phyloP scores from a whole-genome alignment of 2,797 vertebrate species.

The Gallinago solitaria region DNA sequence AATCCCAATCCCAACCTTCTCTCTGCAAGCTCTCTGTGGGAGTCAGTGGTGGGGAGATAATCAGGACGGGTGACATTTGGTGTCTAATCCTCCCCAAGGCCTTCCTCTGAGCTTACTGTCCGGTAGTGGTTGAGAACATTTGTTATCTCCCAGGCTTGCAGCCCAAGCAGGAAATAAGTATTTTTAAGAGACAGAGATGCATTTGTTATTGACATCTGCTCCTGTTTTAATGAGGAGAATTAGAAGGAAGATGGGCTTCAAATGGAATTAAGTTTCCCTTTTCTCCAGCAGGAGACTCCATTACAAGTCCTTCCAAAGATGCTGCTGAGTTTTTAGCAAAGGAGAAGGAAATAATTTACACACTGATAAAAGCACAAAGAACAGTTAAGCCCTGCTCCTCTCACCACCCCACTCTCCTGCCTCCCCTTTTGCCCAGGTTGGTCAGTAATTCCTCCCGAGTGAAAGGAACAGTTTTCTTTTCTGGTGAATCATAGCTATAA shows the following conservation, averaged over 20 bases:
- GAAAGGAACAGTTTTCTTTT: slow-evolving; percentile 7
- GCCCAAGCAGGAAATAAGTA: slow-evolving; percentile 21
- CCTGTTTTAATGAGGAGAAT: slow-evolving; percentile 43
- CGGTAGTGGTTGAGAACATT: background rate
- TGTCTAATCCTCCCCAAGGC: background rate
- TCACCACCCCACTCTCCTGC: background rate
- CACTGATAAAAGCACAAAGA: background rate
- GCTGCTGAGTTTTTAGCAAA: background rate
- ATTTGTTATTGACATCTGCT: slow-evolving; percentile 40
- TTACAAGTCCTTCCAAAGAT: background rate
- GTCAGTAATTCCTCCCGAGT: background rate
- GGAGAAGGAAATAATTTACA: background rate
- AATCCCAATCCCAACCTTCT: background rate
- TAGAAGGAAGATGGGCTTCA: background rate
- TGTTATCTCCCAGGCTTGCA: background rate
- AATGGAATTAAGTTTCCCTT: background rate
- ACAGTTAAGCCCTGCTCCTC: background rate
- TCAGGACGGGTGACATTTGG: background rate
- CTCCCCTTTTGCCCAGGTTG: background rate
- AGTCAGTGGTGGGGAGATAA: background rate
- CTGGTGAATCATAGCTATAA: slow-evolving; percentile 8
- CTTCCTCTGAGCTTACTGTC: background rate
- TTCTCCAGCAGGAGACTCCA: background rate
- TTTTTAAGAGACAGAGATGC: background rate
- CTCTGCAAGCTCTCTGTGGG: background rate